Base-by-base conservation (phyloP, 1,140 invertebrate genomes). In the Rhizoglyphus robini region DNA sequence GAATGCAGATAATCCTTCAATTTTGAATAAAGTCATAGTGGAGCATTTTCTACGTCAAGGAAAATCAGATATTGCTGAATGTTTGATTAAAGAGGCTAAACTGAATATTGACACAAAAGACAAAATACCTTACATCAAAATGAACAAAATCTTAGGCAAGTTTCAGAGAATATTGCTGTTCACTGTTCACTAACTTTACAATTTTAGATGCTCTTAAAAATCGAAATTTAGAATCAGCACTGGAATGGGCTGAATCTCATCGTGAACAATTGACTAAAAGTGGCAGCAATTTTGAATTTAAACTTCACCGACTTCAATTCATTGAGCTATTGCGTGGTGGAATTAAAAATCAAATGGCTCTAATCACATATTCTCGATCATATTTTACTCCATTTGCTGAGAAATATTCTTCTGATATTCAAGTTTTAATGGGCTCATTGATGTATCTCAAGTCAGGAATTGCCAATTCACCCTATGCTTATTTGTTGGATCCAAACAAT, bases 21-120 rank as follows among this genome's bases (percentile, higher is more conserved):
- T 92, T 18, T 78, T 97, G 47, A 95, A 96, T 78, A 86, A 93
- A 79, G 88, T 94, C n/a, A 90, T 97, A 46, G 91, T 90, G 71
- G 90, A 96, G 74, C 93, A 98, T 81, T 90, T 96, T 74, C 88
- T 92, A 74, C 82, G 93, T 67, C 89, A 95, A 77, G 94, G 93
- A 49, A 85, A 89, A 82, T 78, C 92, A 41, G 86, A 91, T 68
- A 88, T 94, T 65, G 89, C 88, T 20, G 87, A 92, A 74, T 82
- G 85, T 72, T 77, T 96, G 18, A 75, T 78, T 65, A 69, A 74
- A 70, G 78, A 71, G 68, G 83, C 85, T 11, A 74, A 78, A 61
- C 81, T 84, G 75, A 71, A 66, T 70, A 61, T 72, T 65, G 36
- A 65, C 67, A 57, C 63, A 25, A 68, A 66, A 34, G 61, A 68